A percentile compares a stretch with the other conserved stretches of the same genome.
These are phyloP conservation scores for Morpho deidamia DNA, from an alignment of 2,888 invertebrate genomes.

Conservation along the genomic window DNA sequence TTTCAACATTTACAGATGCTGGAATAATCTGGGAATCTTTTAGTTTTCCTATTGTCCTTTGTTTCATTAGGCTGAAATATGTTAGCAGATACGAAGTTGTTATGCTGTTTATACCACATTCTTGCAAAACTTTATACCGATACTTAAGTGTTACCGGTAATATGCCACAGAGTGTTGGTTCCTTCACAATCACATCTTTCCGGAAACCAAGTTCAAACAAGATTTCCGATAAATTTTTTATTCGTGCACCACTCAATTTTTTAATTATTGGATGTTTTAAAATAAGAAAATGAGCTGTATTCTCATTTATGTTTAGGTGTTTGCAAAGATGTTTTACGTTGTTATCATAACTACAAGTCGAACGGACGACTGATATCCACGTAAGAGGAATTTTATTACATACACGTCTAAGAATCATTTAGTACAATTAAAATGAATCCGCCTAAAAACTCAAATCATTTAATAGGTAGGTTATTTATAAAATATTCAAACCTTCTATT, in stretches of 20 bases:
- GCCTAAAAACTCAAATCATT: too few species aligned
- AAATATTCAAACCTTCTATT: neutral
- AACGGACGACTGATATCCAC: constrained; percentile 8
- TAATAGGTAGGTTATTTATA: neutral
- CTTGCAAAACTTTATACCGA: constrained; percentile 53
- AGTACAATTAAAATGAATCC: neutral
- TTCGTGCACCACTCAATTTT: constrained; percentile 40
- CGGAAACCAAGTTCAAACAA: constrained; percentile 49
- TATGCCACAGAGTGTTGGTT: constrained; percentile 53
- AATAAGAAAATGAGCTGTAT: constrained; percentile 46
- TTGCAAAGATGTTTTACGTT: constrained; percentile 39
- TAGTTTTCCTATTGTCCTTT: constrained; percentile 50
- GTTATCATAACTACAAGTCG: constrained; percentile 10
- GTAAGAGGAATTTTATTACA: constrained; percentile 12
- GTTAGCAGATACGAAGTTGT: constrained; percentile 36
- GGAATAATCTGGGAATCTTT: constrained; percentile 42
- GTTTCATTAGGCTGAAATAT: constrained; percentile 51
- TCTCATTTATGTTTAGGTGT: constrained; percentile 45
- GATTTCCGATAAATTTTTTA: constrained; percentile 40
- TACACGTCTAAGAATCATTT: constrained; percentile 21
- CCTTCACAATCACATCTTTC: constrained; percentile 39
- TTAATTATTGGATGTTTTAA: constrained; percentile 53
- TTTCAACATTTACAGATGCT: constrained; percentile 53
- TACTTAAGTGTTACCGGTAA: constrained; percentile 57
- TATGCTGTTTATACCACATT: constrained; percentile 57